Percentiles rank a stretch among this genome's conserved stretches.
Conservation (phyloP, 2,888 invertebrate species). For the Orchestes rusci region DNA sequence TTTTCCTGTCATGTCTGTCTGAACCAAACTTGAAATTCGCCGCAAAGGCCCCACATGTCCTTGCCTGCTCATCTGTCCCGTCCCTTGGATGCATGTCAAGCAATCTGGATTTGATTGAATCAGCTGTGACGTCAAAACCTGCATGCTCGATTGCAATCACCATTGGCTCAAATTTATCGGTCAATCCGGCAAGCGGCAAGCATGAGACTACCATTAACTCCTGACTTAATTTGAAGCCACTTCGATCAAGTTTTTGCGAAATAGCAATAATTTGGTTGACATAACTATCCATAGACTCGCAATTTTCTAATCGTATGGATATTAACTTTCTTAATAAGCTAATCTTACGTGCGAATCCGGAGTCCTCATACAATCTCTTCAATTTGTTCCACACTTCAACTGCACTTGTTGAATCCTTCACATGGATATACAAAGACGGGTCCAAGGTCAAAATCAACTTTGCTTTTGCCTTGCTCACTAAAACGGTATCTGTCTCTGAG, state of each 20-base stretch:
- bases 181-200: slow-evolving; percentile 27
- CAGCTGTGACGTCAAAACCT: slow-evolving; percentile 25
- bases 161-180: slow-evolving; percentile 27
- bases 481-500: too few species aligned
- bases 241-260: too few species aligned
- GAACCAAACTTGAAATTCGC: too few species aligned
- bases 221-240: slow-evolving; percentile 30
- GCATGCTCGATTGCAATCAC: slow-evolving; percentile 32
- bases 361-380: too few species aligned
- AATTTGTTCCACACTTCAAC: too few species aligned
- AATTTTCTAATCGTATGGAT: slow-evolving; percentile 28
- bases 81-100: too few species aligned
- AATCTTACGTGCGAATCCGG: too few species aligned
- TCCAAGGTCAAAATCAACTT: slow-evolving; percentile 9
- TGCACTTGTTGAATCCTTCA: slow-evolving; percentile 26
- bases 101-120: slow-evolving; percentile 30
- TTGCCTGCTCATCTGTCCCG: too few species aligned
- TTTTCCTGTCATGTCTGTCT: too few species aligned
- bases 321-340: too few species aligned
- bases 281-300: slow-evolving; percentile 28
- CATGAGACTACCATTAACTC: slow-evolving; percentile 2
- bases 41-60: too few species aligned
- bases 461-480: slow-evolving; percentile 15
- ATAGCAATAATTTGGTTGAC: too few species aligned
- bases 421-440: slow-evolving; percentile 27